Evolutionary conservation across 2,797 vertebrate species (phyloP), one percentile per base, ranked within the genome.

Genomic region (Myripristis jacobus): DNA sequence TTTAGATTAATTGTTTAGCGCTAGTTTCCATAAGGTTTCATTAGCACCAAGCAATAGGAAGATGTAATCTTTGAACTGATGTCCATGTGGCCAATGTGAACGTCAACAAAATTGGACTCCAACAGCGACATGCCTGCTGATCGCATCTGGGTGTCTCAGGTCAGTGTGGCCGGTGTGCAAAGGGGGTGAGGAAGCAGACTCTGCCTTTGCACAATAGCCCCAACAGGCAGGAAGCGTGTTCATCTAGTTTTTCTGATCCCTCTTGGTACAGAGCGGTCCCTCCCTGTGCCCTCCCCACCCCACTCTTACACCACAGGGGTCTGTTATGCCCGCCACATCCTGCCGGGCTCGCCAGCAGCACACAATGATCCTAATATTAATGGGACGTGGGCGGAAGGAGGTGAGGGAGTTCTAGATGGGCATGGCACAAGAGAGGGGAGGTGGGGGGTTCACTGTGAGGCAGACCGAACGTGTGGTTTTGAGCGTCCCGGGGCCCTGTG

Each of bases 161-260:
- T 57, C 29, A 29, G 50, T 2, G 18, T 11, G 68, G 43, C 41
- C 34, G 76, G 59, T n/a, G 46, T 19, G 63, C 51, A 48, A 62
- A 59, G n/a, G 31, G 62, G 10, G 25, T 24, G 58, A 36, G 73
- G 71, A 82, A 56, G 66, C 27, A 58, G 19, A 46, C 50, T 19
- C 13, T 44, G 22, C 50, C 19, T 55, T 2, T 64, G 29, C 24
- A 68, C 54, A 21, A 31, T 71, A 48, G 57, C n/a, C 44, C 62
- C 1, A 52, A 50, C 69, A 61, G 24, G 69, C 64, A 86, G 77
- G 79, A 85, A 79, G 63, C 72, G 70, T 70, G 59, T 69, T 48
- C 47, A 13, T 34, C 34, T n/a, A 18, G 31, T 44, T 70, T 24
- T 65, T 71, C 57, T 75, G 31, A 76, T 75, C 66, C 6, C n/a